Evolutionary conservation across 1,140 invertebrate species (phyloP).

Genomic region (Drosophila suzukii): DNA sequence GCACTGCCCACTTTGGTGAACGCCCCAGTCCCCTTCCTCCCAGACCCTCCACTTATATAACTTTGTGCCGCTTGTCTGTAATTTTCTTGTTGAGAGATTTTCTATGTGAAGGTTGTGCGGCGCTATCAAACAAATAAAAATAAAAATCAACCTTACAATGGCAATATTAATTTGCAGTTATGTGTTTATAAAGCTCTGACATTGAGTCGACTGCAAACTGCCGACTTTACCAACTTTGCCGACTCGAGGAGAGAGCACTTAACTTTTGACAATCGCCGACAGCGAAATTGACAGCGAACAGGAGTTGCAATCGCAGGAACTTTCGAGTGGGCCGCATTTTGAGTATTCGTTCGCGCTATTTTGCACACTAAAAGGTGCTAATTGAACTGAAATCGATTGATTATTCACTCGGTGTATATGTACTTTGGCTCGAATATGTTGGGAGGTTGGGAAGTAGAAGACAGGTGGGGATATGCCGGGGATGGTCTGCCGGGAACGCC

Average conservation of each 20-base stretch:
- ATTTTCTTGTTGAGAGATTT: constrained; percentile 84
- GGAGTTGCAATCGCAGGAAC: constrained; percentile 25
- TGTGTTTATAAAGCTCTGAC: constrained; percentile 68
- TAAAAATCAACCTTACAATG: constrained; percentile 61
- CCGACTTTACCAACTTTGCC: not conserved
- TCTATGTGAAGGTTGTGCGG: constrained; percentile 81
- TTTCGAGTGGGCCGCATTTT: constrained; percentile 44
- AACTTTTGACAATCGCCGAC: constrained; percentile 77
- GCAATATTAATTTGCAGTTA: constrained; percentile 78
- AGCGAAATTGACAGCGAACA: constrained; percentile 57
- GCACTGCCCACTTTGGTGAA: constrained; percentile 26
- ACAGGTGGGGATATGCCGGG: not conserved
- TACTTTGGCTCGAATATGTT: not conserved
- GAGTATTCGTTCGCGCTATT: constrained; percentile 66
- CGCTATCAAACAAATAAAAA: constrained; percentile 47
- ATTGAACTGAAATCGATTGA: constrained; percentile 82
- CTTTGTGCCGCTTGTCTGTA: constrained; percentile 46
- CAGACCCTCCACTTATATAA: constrained; percentile 15
- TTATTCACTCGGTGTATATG: constrained; percentile 65
- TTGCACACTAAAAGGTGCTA: constrained; percentile 82
- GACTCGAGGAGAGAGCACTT: constrained; percentile 52
- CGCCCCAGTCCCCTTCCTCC: constrained; percentile 22
- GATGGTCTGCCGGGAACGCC: constrained; percentile 36
- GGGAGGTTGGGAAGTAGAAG: not conserved
- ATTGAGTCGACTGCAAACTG: constrained; percentile 48